These are phyloP conservation scores for Centrocercus urophasianus DNA, from an alignment of 2,113 vertebrate genomes.

Conservation along the genomic window DNA sequence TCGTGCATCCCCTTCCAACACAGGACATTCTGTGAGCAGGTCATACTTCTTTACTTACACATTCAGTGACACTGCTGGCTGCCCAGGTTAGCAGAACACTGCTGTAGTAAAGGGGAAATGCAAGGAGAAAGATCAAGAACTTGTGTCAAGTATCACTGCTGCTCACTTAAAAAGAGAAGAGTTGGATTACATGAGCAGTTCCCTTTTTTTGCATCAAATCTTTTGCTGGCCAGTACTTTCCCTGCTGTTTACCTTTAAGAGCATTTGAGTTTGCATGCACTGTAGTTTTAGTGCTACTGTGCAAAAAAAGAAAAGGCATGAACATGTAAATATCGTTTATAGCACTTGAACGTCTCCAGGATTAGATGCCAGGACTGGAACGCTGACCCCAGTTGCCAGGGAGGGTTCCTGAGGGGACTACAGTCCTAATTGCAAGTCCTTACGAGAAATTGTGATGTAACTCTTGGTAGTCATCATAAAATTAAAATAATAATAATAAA, in stretches of 20 bases:
- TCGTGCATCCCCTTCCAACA: too few species aligned
- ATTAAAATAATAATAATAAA: background rate
- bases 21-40: background rate
- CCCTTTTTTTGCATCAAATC: background rate
- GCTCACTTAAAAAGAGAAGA: background rate
- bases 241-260: background rate
- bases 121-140: background rate
- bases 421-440: background rate
- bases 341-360: background rate
- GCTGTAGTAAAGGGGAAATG: background rate
- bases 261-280: background rate
- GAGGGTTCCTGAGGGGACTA: constrained; percentile 14
- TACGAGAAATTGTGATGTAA: background rate
- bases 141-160: background rate
- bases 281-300: background rate
- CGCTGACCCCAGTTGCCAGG: background rate
- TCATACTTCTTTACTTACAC: background rate
- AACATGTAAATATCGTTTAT: background rate
- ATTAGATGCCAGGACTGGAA: background rate
- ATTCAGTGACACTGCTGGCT: background rate
- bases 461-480: background rate
- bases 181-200: background rate
- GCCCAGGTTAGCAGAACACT: background rate
- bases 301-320: background rate
- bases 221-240: background rate